These are phyloP conservation scores for Spilosoma lubricipeda DNA, from an alignment of 2,888 invertebrate species.

Conservation along the genomic window DNA sequence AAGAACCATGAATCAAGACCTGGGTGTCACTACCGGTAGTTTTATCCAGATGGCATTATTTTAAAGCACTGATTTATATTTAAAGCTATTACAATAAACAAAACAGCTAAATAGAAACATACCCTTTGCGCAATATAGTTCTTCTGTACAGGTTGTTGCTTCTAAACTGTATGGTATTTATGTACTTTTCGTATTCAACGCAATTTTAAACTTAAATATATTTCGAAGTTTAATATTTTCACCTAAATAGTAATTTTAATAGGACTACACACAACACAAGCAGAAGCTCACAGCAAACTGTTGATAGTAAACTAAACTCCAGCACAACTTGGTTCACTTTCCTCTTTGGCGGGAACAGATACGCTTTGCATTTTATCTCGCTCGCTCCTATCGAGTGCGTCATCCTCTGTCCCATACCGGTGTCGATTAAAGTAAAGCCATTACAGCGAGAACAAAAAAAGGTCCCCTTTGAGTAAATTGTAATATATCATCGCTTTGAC, in stretches of 20 bases:
- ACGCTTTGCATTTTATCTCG: conserved; percentile 62
- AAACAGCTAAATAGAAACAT: background rate
- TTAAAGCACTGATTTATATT: background rate
- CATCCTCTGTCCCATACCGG: conserved; percentile 56
- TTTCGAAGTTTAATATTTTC: conserved; percentile 1
- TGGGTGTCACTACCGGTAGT: background rate
- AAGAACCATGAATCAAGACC: background rate
- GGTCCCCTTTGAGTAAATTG: conserved; percentile 85
- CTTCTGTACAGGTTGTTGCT: background rate
- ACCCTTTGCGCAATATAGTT: conserved; percentile 3
- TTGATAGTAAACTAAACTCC: conserved; percentile 78
- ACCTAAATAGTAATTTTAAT: conserved; percentile 21
- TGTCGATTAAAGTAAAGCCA: conserved; percentile 84
- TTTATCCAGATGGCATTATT: conserved; percentile 46
- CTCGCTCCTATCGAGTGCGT: conserved; percentile 47
- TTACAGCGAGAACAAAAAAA: conserved; percentile 85
- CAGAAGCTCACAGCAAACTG: conserved; percentile 76
- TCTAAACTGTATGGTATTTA: background rate
- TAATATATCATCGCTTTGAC: conserved; percentile 86
- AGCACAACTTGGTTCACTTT: conserved; percentile 77
- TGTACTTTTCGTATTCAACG: background rate
- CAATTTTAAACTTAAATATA: background rate
- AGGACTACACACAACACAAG: conserved; percentile 59
- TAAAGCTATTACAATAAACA: background rate
- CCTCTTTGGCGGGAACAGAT: conserved; percentile 80